Evolutionary conservation across 2,113 vertebrate genomes (phyloP).

Genomic region (Centropus unirufus): DNA sequence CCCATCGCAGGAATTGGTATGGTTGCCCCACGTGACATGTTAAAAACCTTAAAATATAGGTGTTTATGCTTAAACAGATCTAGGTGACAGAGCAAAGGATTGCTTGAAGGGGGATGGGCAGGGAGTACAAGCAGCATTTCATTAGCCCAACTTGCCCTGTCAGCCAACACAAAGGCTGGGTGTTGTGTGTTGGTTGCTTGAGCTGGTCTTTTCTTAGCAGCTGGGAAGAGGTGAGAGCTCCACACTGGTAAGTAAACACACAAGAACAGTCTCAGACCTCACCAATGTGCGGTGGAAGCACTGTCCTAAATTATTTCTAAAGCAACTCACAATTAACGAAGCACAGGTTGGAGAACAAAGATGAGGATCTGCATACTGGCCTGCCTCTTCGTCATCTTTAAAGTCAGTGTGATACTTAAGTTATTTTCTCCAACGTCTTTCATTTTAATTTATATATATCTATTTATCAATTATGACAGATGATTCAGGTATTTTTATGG

Average conservation of each 20-base stretch:
- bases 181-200: no score
- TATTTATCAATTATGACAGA: neutral
- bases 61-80: neutral
- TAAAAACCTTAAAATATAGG: neutral
- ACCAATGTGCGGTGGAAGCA: constrained; percentile 16
- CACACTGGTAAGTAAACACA: neutral
- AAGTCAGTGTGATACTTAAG: neutral
- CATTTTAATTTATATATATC: neutral
- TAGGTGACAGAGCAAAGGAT: neutral
- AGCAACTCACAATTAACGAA: neutral
- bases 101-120: neutral
- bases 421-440: neutral
- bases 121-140: neutral
- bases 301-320: constrained; percentile 7
- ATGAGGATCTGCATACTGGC: neutral
- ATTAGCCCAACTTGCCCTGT: neutral
- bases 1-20: neutral
- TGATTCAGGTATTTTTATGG: neutral
- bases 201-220: neutral
- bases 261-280: neutral
- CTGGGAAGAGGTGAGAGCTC: neutral
- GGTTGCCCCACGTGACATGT: fast-evolving
- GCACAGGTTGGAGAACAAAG: neutral
- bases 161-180: neutral
- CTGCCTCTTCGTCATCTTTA: neutral